phyloP scores from a whole-genome alignment of 2,113 vertebrate species.

The Pycnonotus jocosus region DNA sequence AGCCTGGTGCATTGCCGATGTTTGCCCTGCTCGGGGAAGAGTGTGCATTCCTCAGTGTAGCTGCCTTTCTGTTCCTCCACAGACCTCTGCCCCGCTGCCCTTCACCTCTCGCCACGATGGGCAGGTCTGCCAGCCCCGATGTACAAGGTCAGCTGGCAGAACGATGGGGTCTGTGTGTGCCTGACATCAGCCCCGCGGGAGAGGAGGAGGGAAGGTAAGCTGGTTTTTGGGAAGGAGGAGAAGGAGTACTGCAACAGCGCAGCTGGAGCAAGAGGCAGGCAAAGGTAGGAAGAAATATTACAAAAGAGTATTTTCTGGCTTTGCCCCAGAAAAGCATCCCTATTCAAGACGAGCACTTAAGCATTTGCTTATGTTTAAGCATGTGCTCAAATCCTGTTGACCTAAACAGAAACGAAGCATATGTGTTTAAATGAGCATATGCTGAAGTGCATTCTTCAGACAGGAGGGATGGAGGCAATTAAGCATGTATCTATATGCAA shows the following conservation, averaged over 20 bases:
- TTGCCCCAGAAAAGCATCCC: not conserved
- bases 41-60: not conserved
- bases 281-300: not conserved
- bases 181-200: not conserved
- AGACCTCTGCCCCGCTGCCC: not conserved
- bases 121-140: not conserved
- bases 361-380: slow-evolving; percentile 44
- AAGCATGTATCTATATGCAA: slow-evolving; percentile 21
- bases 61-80: not conserved
- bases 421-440: slow-evolving; percentile 55
- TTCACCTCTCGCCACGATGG: not conserved
- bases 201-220: not conserved
- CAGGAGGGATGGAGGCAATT: slow-evolving; percentile 48
- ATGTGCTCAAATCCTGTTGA: slow-evolving; percentile 23
- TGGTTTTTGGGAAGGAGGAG: not conserved
- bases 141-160: not conserved
- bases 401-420: slow-evolving; percentile 46
- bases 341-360: not conserved
- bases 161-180: rapidly evolving
- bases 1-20: not conserved
- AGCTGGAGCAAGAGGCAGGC: not conserved
- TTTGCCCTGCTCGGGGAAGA: not conserved
- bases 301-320: not conserved
- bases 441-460: slow-evolving; percentile 36
- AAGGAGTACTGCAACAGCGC: not conserved